Evolutionary conservation across 2,113 vertebrate genomes (phyloP), one percentile per base, ranked within the genome.

Genomic region (Echinops telfairi): DNA sequence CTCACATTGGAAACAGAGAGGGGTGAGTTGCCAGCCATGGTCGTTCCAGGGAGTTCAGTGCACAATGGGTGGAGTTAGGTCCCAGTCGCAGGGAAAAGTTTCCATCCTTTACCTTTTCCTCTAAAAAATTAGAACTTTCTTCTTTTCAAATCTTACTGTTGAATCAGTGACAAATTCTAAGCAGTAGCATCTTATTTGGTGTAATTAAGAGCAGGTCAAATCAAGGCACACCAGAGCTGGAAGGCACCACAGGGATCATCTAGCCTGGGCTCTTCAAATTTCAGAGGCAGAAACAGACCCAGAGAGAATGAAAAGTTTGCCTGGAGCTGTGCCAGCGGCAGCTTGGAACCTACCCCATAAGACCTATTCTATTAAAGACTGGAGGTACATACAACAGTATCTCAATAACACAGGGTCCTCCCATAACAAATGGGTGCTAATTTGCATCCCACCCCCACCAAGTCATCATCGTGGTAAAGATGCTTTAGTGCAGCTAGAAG

Each of bases 121-220:
- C 80, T 88, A 47, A 76, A 53, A 38, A 31, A 73, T 82, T 93
- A 87, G 68, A 4, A 47, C 27, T 57, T 36, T 53, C 12, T 53
- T 53, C 12, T 89, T 15, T 87, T 94, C 92, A 94, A 93, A 86
- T 71, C n/a, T 81, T 83, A 36, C 60, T 90, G 68, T 57, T 89
- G 53, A 70, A 75, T 81, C 76, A 64, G 68, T 73, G 73, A 86
- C 40, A 94, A 1, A 36, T 66, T 94, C 62, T 75, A 93, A 82
- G 85, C 85, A 94, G 29, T 53, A 40, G 68, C 33, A 88, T 66
- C 75, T 25, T 66, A 85, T 16, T 90, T 92, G 76, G 33, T 76
- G 15, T 86, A 78, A 82, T 64, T 89, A 87, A 38, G 66, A 87
- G 20, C 27, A 60, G 87, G 68, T 84, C 64, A 38, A 93, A 89